Conservation (phyloP, 2,113 vertebrate genomes). For the Coturnix japonica region DNA sequence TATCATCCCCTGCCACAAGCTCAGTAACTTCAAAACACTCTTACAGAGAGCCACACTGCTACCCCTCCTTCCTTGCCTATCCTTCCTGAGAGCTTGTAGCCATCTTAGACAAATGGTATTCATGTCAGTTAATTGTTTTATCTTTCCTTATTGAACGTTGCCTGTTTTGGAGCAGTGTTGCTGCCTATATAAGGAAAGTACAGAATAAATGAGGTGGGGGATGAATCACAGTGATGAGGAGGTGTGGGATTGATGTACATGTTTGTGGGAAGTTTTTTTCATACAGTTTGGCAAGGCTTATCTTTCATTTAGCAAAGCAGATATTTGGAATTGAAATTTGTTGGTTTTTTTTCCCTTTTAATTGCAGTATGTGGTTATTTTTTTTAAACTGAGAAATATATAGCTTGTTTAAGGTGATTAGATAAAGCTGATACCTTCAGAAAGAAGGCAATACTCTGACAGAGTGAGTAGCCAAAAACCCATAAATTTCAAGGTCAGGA, state of each 20-base stretch:
- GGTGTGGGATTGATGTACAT: background rate
- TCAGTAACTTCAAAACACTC: too few species aligned
- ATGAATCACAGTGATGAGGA: background rate
- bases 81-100: too few species aligned
- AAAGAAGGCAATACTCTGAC: background rate
- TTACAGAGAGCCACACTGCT: too few species aligned
- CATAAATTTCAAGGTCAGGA: background rate
- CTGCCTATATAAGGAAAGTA: background rate
- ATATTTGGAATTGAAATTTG: background rate
- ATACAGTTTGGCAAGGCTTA: background rate
- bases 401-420: background rate
- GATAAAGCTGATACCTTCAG: background rate
- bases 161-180: background rate
- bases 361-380: background rate
- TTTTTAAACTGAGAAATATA: background rate
- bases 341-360: background rate
- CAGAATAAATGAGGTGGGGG: background rate
- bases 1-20: too few species aligned
- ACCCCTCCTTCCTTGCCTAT: too few species aligned
- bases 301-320: background rate
- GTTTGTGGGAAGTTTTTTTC: background rate
- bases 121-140: background rate
- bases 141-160: rapidly evolving
- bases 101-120: background rate
- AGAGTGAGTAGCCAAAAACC: background rate